Evolutionary conservation across 2,797 vertebrate species (phyloP).

Genomic region (Philypnodon macrostomus): DNA sequence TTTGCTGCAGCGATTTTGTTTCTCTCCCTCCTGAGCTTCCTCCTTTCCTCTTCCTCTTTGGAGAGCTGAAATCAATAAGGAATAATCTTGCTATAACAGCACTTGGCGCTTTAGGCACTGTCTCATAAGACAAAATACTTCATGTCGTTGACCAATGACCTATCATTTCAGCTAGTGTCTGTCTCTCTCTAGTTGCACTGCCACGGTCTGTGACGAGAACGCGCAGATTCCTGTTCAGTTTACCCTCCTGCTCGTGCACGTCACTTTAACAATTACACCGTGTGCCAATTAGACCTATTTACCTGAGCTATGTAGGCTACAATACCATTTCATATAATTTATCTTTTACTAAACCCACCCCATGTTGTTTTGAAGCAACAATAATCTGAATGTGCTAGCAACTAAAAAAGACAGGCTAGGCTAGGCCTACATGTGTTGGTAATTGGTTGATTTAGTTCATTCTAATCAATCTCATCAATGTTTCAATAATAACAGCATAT

Average conservation of each 20-base stretch:
- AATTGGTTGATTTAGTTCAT: not conserved
- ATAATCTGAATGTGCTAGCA: too few species aligned
- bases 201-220: conserved; percentile 50
- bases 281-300: conserved; percentile 32
- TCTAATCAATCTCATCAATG: too few species aligned
- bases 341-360: too few species aligned
- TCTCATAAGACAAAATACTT: conserved; percentile 29
- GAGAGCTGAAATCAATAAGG: conserved; percentile 77
- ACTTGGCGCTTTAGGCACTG: conserved; percentile 32
- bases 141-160: conserved; percentile 35
- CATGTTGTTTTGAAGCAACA: too few species aligned
- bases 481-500: too few species aligned
- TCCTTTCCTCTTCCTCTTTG: conserved; percentile 91
- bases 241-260: conserved; percentile 25
- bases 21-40: conserved; percentile 88
- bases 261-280: conserved; percentile 14
- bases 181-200: conserved; percentile 57
- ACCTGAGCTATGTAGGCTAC: too few species aligned
- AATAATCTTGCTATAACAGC: conserved; percentile 32
- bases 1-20: conserved; percentile 97
- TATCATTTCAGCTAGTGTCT: conserved; percentile 37
- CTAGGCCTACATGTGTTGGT: too few species aligned
- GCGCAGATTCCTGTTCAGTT: conserved; percentile 42
- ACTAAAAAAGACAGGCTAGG: too few species aligned
- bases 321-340: too few species aligned